Evolutionary conservation across 1,140 invertebrate species (phyloP).

Genomic region (Macrotrachela quadricornifera): DNA sequence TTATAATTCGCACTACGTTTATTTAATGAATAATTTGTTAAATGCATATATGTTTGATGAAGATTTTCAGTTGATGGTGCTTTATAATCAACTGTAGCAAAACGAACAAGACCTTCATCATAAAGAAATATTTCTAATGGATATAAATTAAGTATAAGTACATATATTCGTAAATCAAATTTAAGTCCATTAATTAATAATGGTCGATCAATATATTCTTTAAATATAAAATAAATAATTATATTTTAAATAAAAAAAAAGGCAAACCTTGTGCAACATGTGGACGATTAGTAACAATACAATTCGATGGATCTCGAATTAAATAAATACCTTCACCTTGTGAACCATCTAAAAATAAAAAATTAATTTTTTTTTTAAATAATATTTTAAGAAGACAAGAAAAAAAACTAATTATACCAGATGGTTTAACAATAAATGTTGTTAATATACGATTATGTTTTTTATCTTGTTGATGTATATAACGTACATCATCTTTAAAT

Average conservation of each 20-base stretch:
- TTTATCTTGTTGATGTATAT: constrained; percentile 7
- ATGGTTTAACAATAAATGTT: constrained; percentile 35
- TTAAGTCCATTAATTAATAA: constrained; percentile 32
- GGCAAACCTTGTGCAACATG: neutral
- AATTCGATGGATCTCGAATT: constrained; percentile 10
- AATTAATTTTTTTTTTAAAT: neutral
- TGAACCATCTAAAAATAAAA: constrained; percentile 20
- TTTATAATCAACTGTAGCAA: constrained; percentile 32
- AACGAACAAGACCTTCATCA: constrained; percentile 31
- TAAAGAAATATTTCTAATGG: constrained; percentile 33
- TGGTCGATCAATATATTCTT: constrained; percentile 33
- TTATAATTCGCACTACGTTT: constrained; percentile 31
- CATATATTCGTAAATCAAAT: constrained; percentile 35
- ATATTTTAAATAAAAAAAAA: constrained; percentile 1
- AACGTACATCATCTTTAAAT: constrained; percentile 14
- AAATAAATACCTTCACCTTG: constrained; percentile 36
- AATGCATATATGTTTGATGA: constrained; percentile 29
- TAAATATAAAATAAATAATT: constrained; percentile 18
- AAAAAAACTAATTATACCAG: constrained; percentile 13
- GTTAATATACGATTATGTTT: constrained; percentile 12
- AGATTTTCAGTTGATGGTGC: constrained; percentile 13
- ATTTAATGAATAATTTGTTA: constrained; percentile 36
- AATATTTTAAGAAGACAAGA: neutral
- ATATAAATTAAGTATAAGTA: constrained; percentile 30
- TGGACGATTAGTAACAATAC: no score